Evolutionary conservation across 2,797 vertebrate genomes (phyloP), one percentile per base, ranked within the genome.

Genomic region (Lacerta bilineata): DNA sequence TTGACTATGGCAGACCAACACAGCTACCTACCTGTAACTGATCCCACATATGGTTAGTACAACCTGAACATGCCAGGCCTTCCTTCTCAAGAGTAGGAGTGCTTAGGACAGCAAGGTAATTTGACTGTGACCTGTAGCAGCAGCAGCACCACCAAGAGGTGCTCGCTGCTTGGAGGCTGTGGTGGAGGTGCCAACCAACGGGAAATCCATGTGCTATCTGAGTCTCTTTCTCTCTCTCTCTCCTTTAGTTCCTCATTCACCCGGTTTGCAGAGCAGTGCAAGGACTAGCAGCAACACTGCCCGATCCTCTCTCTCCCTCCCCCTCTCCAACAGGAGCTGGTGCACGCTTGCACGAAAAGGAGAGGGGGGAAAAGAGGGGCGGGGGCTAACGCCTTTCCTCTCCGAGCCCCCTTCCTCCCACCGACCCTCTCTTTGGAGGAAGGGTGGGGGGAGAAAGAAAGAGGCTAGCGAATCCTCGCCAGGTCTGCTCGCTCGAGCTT

Each of bases 401-500:
- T 46, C 27, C 18, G 29, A 55, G 5, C 6, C 74, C 8, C 39
- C 41, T 43, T 39, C 20, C 7, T 33, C 23, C 55, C 5, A 29
- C 17, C 27, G 7, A 4, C 64, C 39, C 61, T n/a, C 61, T 25
- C 66, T 17, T 23, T 7, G 7, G 33, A 33, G 33, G 33, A 20
- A 61, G 71, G 23, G 39, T 33, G 20, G 11, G 36, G 72, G n/a
- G 33, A 74, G 11, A 17, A 72, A 33, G 71, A 27, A 66, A 55
- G 50, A 55, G 50, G 71, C 10, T 50, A 13, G 46, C 8, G 6
- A 55, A 5, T 55, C 5, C 82, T 6, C 3, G 33, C 10, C 20
- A 1, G 6, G 5, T 29, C 68, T 6, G 15, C 6, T 43, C 17
- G 9, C 8, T 23, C 5, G 2, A 29, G 13, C 1, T 4, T 17